Base-by-base conservation (phyloP, 2,797 vertebrate species). In the Lutjanus argentimaculatus region DNA sequence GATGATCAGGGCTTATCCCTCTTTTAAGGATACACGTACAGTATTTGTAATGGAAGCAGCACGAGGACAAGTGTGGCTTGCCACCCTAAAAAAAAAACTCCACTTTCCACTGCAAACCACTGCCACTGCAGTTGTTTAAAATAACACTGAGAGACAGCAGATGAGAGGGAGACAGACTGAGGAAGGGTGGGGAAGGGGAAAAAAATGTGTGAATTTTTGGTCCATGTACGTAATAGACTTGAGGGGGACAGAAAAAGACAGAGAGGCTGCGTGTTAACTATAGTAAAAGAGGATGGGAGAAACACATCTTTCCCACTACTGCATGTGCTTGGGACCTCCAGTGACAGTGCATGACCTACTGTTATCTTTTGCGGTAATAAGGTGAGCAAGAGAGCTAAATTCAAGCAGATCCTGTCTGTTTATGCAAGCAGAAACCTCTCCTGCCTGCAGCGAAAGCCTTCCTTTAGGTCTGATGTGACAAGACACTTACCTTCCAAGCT, bases 401-500 rank as follows among this genome's bases (percentile, higher is more conserved):
- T 67, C 13, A 73, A 72, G 19, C 51, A 52, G 45, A 79, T 77
- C 42, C 65, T 25, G 68, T 19, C 12, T 53, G 36, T 73, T 64
- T 80, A 52, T 49, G 52, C n/a, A 5, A 45, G 61, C 77, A 52
- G 56, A 40, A 53, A 46, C 7, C 30, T 67, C 62, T 16, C 1
- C 43, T 42, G 16, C 30, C 25, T 73, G 61, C 51, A 64, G 51
- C 59, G 25, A 36, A 64, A 21, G 53, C n/a, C 40, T 15, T 51
- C 55, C 49, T 63, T 72, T 49, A 73, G 10, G 22, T 72, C 48
- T 74, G 67, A 74, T 0, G 25, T 79, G 48, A 75, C 59, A 68
- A 67, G 68, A 64, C 36, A 52, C 97, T 96, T 96, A 99, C 98
- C 98, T 96, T 97, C 95, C 91, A 96, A 83, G 58, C 95, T 94